These are phyloP conservation scores for Strigamia transsilvanica DNA, from an alignment of 2,888 invertebrate species.

Conservation along the genomic window DNA sequence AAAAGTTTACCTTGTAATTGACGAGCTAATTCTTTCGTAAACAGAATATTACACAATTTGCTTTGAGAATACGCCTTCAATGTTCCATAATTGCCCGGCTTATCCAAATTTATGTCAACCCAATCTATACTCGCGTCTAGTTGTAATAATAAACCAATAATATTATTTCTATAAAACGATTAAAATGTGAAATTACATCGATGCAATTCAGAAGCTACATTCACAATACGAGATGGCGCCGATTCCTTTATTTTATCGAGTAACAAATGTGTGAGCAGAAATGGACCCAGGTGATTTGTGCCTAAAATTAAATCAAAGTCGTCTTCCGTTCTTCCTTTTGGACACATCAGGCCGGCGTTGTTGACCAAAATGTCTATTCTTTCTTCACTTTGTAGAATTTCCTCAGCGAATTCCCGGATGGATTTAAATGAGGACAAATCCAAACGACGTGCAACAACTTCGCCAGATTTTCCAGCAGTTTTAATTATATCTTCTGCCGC, in stretches of 20 bases:
- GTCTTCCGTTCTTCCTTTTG: no score
- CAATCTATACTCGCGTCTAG: not conserved
- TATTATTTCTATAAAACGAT: not conserved
- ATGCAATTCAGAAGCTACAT: not conserved
- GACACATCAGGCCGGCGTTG: conserved; percentile 52
- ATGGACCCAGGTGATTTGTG: conserved; percentile 57
- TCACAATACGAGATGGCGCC: conserved; percentile 64
- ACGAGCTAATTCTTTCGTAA: not conserved
- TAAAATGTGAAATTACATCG: not conserved
- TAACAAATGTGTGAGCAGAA: conserved; percentile 57
- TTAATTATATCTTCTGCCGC: conserved; percentile 42
- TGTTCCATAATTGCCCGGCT: not conserved
- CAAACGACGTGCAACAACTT: conserved; percentile 7
- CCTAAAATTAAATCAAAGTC: conserved; percentile 9
- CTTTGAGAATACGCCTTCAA: not conserved
- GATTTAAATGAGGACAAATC: conserved; percentile 51
- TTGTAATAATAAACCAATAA: not conserved
- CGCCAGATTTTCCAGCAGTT: not conserved
- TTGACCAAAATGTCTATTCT: conserved; percentile 55
- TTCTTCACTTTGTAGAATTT: conserved; percentile 50
- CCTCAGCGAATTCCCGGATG: conserved; percentile 16
- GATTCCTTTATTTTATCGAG: conserved; percentile 56
- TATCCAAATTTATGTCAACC: not conserved
- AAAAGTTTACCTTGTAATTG: not conserved
- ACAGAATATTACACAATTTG: not conserved